These are phyloP conservation scores for Temnothorax nylanderi DNA, from an alignment of 1,140 invertebrate species.

Conservation along the genomic window DNA sequence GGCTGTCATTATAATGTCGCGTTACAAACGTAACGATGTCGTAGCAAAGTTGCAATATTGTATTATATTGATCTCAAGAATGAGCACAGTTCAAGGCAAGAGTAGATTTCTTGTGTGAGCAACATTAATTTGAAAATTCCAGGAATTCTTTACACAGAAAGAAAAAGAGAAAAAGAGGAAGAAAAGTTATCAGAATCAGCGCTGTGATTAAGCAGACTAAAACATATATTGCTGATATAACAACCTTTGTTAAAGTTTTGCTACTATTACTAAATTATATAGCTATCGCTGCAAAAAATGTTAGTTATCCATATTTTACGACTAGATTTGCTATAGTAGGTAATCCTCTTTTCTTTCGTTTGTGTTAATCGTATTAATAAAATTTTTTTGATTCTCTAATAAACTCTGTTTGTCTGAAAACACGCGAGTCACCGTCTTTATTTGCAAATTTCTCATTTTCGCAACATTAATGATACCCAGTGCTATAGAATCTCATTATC, in stretches of 20 bases:
- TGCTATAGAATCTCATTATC: slow-evolving; percentile 59
- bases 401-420: not conserved
- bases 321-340: too few species aligned
- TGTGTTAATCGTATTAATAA: not conserved
- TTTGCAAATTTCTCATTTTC: not conserved
- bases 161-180: not conserved
- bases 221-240: not conserved
- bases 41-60: not conserved
- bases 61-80: not conserved
- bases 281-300: too few species aligned
- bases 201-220: not conserved
- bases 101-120: not conserved
- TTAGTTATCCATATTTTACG: not conserved
- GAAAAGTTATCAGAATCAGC: not conserved
- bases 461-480: slow-evolving; percentile 36
- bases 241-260: too few species aligned
- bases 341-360: not conserved
- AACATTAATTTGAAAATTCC: not conserved
- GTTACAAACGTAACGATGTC: too few species aligned
- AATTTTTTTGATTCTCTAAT: not conserved
- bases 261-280: too few species aligned
- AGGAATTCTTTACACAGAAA: not conserved
- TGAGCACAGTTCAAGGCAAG: not conserved
- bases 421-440: not conserved
- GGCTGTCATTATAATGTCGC: not conserved